Evolutionary conservation across 1,140 invertebrate genomes (phyloP).

Genomic region (Drosophila cardini): DNA sequence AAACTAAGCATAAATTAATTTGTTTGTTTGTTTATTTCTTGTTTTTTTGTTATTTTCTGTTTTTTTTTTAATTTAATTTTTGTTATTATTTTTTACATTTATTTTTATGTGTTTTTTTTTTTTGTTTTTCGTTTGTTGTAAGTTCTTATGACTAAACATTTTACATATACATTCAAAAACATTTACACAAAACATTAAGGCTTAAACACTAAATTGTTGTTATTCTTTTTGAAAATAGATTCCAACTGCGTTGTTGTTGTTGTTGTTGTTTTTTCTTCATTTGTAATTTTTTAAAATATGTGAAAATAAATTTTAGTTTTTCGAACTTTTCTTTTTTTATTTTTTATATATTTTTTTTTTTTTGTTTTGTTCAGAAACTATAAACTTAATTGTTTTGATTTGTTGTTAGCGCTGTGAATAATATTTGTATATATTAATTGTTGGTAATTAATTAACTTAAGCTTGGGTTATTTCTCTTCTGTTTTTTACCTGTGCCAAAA

Average conservation of each 20-base stretch:
- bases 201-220: slow-evolving; percentile 39
- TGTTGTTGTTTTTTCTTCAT: slow-evolving; percentile 2
- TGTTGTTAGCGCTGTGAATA: slow-evolving; percentile 2
- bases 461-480: slow-evolving; percentile 1
- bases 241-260: slow-evolving; percentile 35
- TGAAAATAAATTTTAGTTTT: slow-evolving; percentile 56
- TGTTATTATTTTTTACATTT: slow-evolving; percentile 50
- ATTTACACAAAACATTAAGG: slow-evolving; percentile 72
- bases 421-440: slow-evolving; percentile 18
- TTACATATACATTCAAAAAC: slow-evolving; percentile 67
- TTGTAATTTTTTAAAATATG: slow-evolving; percentile 38
- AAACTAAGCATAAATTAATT: slow-evolving; percentile 41
- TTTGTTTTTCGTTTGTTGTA: slow-evolving; percentile 23
- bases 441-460: slow-evolving; percentile 2
- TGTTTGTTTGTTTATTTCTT: no score
- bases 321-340: slow-evolving; percentile 11
- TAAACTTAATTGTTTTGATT: slow-evolving; percentile 5
- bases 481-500: slow-evolving; percentile 21
- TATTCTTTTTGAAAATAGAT: slow-evolving; percentile 51
- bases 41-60: background rate
- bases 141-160: slow-evolving; percentile 53
- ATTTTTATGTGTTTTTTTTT: slow-evolving; percentile 45
- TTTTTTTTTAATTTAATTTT: slow-evolving; percentile 24
- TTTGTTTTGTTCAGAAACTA: slow-evolving; percentile 22
- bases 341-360: slow-evolving; percentile 21